Conservation (phyloP, 2,888 invertebrate species). For the Rhagium mordax region DNA sequence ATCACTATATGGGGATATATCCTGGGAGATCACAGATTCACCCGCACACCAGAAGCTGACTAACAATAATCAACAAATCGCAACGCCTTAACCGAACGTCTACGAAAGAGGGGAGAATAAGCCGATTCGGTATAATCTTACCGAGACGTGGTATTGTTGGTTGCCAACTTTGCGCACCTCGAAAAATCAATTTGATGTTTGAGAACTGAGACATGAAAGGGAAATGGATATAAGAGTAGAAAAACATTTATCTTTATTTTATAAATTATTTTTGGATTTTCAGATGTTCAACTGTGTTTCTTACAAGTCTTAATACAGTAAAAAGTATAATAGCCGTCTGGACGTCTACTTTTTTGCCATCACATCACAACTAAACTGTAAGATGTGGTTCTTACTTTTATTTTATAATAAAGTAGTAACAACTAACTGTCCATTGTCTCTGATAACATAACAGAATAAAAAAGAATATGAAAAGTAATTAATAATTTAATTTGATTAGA, state of each 20-base stretch:
- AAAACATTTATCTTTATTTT: no score
- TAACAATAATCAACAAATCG: slow-evolving; percentile 43
- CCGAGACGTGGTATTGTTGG: neutral
- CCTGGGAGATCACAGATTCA: slow-evolving; percentile 29
- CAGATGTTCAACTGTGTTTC: no score
- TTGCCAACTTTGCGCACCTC: slow-evolving; percentile 13
- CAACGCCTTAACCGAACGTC: slow-evolving; percentile 31
- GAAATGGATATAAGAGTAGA: neutral
- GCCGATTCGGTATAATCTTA: slow-evolving; percentile 23
- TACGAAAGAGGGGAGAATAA: neutral
- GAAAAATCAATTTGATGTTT: slow-evolving; percentile 15
- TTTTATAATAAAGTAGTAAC: no score
- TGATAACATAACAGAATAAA: no score
- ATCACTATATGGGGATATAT: slow-evolving; percentile 37
- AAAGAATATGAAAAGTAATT: no score
- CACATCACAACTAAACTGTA: no score
- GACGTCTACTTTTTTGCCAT: no score
- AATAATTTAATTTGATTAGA: neutral
- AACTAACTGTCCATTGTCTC: no score
- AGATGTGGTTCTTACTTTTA: no score
- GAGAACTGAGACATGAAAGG: neutral
- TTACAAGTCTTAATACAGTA: no score
- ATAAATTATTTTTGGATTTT: no score
- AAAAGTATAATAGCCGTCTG: no score
- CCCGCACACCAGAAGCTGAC: slow-evolving; percentile 47